Percentiles rank a stretch among this genome's conserved stretches.
Evolutionary conservation across 1,140 invertebrate genomes (phyloP).

Genomic region (Himalopsyche phryganea): DNA sequence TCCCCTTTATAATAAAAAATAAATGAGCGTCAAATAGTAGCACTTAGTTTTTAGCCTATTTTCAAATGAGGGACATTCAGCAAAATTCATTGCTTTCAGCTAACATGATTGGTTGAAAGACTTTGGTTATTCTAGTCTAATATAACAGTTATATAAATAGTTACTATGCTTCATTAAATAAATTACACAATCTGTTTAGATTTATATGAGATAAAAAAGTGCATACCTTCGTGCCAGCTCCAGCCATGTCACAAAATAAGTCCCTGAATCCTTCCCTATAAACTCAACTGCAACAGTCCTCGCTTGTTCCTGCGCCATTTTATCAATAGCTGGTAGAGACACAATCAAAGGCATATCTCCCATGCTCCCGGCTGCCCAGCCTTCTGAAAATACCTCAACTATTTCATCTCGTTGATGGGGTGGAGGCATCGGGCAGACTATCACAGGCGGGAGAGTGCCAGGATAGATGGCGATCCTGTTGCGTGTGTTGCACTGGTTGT

Average conservation of each 20-base stretch:
- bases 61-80: too few relatives aligned
- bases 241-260: constrained; percentile 77
- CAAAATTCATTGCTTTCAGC: too few relatives aligned
- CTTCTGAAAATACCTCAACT: constrained; percentile 80
- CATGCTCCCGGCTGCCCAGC: constrained; percentile 56
- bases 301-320: constrained; percentile 58
- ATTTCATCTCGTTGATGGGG: constrained; percentile 55
- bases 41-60: too few relatives aligned
- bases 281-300: constrained; percentile 74
- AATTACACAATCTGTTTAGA: too few relatives aligned
- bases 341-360: constrained; percentile 47
- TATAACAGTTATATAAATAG: too few relatives aligned
- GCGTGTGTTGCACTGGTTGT: constrained; percentile 61
- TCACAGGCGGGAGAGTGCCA: constrained; percentile 58
- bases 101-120: too few relatives aligned
- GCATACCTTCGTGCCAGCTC: constrained; percentile 63
- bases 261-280: constrained; percentile 66
- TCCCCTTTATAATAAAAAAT: too few relatives aligned
- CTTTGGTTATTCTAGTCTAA: too few relatives aligned
- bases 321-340: constrained; percentile 55
- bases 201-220: too few relatives aligned
- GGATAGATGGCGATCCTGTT: constrained; percentile 72
- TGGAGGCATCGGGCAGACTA: constrained; percentile 67
- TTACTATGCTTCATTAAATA: too few relatives aligned
- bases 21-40: too few relatives aligned